phyloP scores from a whole-genome alignment of 2,113 vertebrate species.

The Bos javanicus region DNA sequence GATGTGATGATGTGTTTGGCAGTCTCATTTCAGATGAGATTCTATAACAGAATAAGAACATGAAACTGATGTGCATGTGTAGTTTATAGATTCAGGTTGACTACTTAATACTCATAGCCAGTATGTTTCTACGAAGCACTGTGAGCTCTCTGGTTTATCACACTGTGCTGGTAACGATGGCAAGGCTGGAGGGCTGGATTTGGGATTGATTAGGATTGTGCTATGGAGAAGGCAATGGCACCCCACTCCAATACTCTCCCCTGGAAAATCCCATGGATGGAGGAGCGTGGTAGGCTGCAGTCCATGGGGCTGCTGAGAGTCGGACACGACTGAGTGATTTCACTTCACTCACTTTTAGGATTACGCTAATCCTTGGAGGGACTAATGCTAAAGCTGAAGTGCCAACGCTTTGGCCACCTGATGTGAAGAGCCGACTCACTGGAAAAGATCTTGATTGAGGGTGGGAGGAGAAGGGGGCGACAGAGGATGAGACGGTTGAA shows the following conservation, averaged over 20 bases:
- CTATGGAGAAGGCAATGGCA: too few species aligned
- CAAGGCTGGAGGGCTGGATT: neutral
- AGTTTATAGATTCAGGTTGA: neutral
- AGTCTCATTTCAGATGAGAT: slow-evolving; percentile 1
- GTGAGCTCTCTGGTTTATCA: neutral
- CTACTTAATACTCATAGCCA: neutral
- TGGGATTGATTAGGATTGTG: neutral
- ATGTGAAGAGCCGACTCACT: neutral
- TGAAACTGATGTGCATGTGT: neutral
- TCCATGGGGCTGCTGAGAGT: too few species aligned
- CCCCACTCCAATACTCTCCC: too few species aligned
- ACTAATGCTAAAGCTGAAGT: neutral
- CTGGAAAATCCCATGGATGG: too few species aligned
- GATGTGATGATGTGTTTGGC: neutral
- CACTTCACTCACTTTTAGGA: neutral
- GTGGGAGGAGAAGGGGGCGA: neutral
- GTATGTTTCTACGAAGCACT: neutral
- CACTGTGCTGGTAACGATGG: neutral
- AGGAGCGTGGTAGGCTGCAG: too few species aligned
- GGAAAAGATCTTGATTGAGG: neutral
- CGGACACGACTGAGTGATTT: rapidly evolving
- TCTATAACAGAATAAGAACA: neutral
- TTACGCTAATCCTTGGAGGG: neutral
- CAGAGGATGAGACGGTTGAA: neutral
- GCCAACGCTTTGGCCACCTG: neutral